phyloP scores from a whole-genome alignment of 1,140 invertebrate species.

The Drosophila guanche region DNA sequence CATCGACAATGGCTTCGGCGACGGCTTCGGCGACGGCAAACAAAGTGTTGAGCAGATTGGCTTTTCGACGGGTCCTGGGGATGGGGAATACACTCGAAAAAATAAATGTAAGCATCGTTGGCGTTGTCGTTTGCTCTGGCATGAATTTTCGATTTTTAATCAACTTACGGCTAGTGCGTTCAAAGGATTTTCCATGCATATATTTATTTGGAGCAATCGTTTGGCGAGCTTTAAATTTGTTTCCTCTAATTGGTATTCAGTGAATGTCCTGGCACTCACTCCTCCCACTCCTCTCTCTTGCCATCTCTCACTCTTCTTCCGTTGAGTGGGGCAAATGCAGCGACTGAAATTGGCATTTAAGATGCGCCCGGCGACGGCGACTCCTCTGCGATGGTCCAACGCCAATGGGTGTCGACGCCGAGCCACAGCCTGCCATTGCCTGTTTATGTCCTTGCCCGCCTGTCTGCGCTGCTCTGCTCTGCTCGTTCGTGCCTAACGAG shows the following conservation, averaged over 20 bases:
- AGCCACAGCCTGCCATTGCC: constrained; percentile 37
- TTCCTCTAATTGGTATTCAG: constrained; percentile 25
- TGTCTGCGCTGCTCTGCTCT: constrained; percentile 37
- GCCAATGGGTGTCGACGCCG: constrained; percentile 9
- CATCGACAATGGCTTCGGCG: constrained; percentile 29
- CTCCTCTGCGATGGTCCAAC: neutral
- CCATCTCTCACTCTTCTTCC: constrained; percentile 18
- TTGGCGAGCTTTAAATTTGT: too few species aligned
- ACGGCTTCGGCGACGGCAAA: constrained; percentile 36
- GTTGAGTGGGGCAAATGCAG: constrained; percentile 53
- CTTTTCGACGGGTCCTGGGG: constrained; percentile 50
- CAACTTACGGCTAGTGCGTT: too few species aligned
- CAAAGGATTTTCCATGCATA: too few species aligned
- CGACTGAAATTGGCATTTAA: constrained; percentile 68
- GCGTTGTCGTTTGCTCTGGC: too few species aligned
- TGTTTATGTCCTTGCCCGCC: constrained; percentile 70
- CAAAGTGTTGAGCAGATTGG: constrained; percentile 78
- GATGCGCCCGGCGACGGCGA: constrained; percentile 30
- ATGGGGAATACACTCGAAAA: neutral
- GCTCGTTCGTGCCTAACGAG: constrained; percentile 80
- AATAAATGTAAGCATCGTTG: neutral
- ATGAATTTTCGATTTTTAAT: too few species aligned
- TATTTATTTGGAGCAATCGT: too few species aligned
- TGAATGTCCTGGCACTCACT: constrained; percentile 16
- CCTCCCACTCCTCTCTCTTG: constrained; percentile 23